Base-by-base conservation (phyloP, 2,888 invertebrate species). In the Eupithecia subumbrata region DNA sequence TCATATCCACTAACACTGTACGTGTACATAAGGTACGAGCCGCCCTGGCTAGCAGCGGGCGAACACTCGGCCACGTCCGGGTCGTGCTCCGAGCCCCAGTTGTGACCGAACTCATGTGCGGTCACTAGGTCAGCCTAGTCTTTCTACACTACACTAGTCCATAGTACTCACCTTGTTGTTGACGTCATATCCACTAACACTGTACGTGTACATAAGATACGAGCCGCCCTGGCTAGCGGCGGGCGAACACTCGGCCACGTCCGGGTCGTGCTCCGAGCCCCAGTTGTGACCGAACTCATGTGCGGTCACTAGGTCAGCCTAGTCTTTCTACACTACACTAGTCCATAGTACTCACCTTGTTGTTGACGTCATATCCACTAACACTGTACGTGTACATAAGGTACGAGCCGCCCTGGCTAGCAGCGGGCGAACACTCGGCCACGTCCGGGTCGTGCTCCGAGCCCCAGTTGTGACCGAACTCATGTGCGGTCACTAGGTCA, bases 41-140 rank as follows among this genome's bases (percentile, higher is more conserved):
- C 99, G 30, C 99, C 98, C 91, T 98, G 98, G 85, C 97, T 97
- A 81, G 98, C 98, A 87, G 98, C 97, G 1, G 99, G 99, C 82
- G 98, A 98, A 91, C 99, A 99, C 94, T 99, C 98, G 5, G 97
- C 97, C 84, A 98, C 98, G 90, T 99, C 98, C 3, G 99, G 98
- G 95, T 99, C 99, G 90, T 99, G 99, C 90, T 99, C 99, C 7
- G 98, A 98, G 76, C 99, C 99, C 98, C 99, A 99, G 94, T 99
- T 99, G 92, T 99, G 99, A 3, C 99, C 99, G 93, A 98, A 98
- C 93, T 98, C 98, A 90, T 99, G 99, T 73, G 99, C 98, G 16
- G 99, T 99, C 63, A 99, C 99, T 79, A 99, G 94, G 92, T 99
- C 98, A 1, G 99, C 99, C 94, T 99, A 34, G 3, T 5, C 34